These are phyloP conservation scores for Tribolium castaneum DNA, from an alignment of 1,140 invertebrate species.

Conservation along the genomic window DNA sequence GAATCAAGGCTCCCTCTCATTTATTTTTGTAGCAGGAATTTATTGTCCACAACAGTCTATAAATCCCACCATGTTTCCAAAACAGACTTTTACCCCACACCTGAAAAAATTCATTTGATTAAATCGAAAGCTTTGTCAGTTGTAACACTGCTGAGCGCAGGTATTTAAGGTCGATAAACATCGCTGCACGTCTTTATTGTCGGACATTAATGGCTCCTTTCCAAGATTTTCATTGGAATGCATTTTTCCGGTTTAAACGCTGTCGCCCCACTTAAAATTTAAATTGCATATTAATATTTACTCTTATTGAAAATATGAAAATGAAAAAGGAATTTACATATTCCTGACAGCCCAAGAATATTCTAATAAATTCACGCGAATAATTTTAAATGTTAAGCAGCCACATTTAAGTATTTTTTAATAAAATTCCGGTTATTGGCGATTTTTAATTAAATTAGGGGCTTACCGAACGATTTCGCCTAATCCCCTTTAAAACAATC, in stretches of 20 bases:
- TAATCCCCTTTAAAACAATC: background rate
- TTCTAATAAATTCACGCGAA: conserved; percentile 16
- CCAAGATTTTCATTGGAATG: background rate
- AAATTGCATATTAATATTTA: conserved; percentile 34
- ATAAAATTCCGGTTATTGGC: background rate
- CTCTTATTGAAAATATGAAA: conserved; percentile 29
- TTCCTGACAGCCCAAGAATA: conserved; percentile 20
- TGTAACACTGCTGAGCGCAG: background rate
- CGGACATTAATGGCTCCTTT: background rate
- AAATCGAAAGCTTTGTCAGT: conserved; percentile 10
- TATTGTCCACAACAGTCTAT: conserved; percentile 9
- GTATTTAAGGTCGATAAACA: conserved; percentile 16
- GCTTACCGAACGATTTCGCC: background rate
- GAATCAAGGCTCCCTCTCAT: background rate
- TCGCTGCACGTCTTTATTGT: conserved; percentile 3
- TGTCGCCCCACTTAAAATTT: background rate
- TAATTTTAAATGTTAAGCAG: conserved; percentile 31
- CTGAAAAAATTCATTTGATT: conserved; percentile 27
- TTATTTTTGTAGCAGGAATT: background rate
- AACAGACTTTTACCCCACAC: background rate
- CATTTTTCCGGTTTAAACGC: background rate
- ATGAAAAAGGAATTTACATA: conserved; percentile 7
- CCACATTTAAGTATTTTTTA: conserved; percentile 30
- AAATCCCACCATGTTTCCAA: background rate
- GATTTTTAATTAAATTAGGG: background rate